A percentile compares a stretch with the other conserved stretches of the same genome.
Conservation (phyloP, 2,888 invertebrate genomes). For the Holacanthella duospinosa region DNA sequence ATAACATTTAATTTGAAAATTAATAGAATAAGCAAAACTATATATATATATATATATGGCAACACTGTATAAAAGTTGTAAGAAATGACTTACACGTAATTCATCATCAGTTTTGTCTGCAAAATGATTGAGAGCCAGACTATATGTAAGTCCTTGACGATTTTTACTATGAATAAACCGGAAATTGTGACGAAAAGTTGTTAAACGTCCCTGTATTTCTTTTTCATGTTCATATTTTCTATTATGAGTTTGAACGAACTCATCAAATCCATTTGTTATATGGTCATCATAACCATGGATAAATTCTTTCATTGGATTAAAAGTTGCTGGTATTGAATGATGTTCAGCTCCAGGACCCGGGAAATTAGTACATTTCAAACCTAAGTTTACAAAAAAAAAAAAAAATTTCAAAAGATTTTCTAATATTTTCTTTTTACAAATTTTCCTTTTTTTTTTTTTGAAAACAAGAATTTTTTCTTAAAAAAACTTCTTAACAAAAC, state of each 20-base stretch:
- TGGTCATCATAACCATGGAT: conserved; percentile 60
- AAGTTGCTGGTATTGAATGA: conserved; percentile 53
- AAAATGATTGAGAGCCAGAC: conserved; percentile 72
- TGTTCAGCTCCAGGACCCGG: conserved; percentile 74
- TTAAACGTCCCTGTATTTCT: conserved; percentile 61
- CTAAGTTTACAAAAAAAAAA: conserved; percentile 41
- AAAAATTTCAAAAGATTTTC: not conserved
- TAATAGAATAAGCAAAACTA: no score
- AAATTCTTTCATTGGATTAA: conserved; percentile 90
- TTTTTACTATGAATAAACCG: conserved; percentile 72
- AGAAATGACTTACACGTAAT: conserved; percentile 21
- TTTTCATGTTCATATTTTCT: conserved; percentile 54
- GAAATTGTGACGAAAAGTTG: conserved; percentile 71
- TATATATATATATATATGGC: not conserved
- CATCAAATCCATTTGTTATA: conserved; percentile 60
- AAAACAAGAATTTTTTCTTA: no score
- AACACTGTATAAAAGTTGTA: not conserved
- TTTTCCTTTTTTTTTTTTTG: not conserved
- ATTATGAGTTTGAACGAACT: conserved; percentile 62
- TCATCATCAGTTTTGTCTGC: conserved; percentile 72
- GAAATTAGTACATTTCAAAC: conserved; percentile 60
- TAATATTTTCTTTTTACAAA: no score
- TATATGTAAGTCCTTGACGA: conserved; percentile 61
- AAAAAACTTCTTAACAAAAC: not conserved
- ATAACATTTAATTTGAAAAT: no score